Evolutionary conservation across 2,888 invertebrate species (phyloP), one percentile per base, ranked within the genome.

Genomic region (Dynastes grantii): DNA sequence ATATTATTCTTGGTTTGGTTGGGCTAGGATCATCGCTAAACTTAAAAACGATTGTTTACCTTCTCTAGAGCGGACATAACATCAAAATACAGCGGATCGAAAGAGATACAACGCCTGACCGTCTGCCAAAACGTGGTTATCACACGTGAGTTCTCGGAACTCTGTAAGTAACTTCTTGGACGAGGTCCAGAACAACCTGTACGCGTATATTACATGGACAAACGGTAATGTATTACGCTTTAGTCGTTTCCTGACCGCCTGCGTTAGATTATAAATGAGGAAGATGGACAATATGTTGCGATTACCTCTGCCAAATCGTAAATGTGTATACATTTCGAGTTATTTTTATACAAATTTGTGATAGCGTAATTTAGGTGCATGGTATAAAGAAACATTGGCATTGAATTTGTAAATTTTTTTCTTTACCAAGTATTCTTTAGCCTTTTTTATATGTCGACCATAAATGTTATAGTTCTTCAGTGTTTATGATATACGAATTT

Each of bases 181-280:
- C n/a, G 9, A 5, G 53, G 9, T 78, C 78, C 78, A 78, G 64
- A 53, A 78, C 78, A 78, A 78, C 78, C 78, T 78, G 78, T 78
- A 45, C 45, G 61, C 32, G 68, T 55, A 55, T 58, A 49, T 29
- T 75, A 61, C 61, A 55, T 51, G 13, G 22, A 27, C 22, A 45
- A 67, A 67, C n/a, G 29, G 76, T 29, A 32, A 67, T 51, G 55
- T 16, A 27, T 49, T 68, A 68, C 22, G 49, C 3, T 32, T 2
- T 32, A 29, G n/a, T 13, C 63, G 11, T 45, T 45, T 45, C 45
- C 45, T 45, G 45, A 11, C 45, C 45, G 45, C 45, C 45, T 63
- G 32, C 29, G 63, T 63, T 13, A 32, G 29, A 13, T 27, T 8
- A 29, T 63, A 29, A 32, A 13, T 5, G 29, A 63, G 63, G 63